Evolutionary conservation across 2,797 vertebrate species (phyloP).

Genomic region (Macroramphosus scolopax): DNA sequence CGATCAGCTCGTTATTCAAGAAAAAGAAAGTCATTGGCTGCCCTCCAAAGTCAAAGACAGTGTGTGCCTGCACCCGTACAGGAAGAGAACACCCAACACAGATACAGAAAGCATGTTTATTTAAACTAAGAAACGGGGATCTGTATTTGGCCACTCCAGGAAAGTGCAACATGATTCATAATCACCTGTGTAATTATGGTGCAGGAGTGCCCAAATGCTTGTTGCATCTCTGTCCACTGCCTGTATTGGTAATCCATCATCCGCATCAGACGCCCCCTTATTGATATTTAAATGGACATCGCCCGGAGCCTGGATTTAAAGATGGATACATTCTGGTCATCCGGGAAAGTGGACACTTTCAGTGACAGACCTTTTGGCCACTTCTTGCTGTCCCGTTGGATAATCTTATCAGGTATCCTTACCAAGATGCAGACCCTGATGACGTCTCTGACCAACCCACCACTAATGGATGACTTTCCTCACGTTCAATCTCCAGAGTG

Average conservation of each 20-base stretch:
- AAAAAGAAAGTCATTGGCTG: slow-evolving; percentile 18
- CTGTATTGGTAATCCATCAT: slow-evolving; percentile 17
- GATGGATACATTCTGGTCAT: slow-evolving; percentile 11
- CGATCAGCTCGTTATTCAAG: slow-evolving; percentile 25
- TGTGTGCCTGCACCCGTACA: slow-evolving; percentile 44
- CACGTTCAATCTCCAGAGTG: slow-evolving; percentile 11
- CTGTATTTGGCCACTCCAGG: slow-evolving; percentile 18
- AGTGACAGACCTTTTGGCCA: slow-evolving; percentile 11
- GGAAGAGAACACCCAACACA: slow-evolving; percentile 40
- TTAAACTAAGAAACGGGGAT: slow-evolving; percentile 39
- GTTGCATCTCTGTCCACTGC: slow-evolving; percentile 30
- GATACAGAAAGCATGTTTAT: slow-evolving; percentile 66
- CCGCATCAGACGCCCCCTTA: slow-evolving; percentile 8
- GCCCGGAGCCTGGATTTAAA: slow-evolving; percentile 7
- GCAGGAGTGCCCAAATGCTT: slow-evolving; percentile 17
- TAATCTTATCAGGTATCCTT: slow-evolving; percentile 25
- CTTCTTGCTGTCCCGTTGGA: slow-evolving; percentile 26
- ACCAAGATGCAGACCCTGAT: slow-evolving; percentile 13
- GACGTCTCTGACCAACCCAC: slow-evolving; percentile 32
- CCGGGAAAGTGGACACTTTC: slow-evolving; percentile 21
- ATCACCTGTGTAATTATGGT: slow-evolving; percentile 4
- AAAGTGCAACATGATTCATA: slow-evolving; percentile 15
- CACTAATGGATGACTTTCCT: slow-evolving; percentile 46
- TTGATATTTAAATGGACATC: slow-evolving; percentile 10
- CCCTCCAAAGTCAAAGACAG: slow-evolving; percentile 24